These are phyloP conservation scores for Idaea aversata DNA, from an alignment of 2,888 invertebrate species.

Conservation along the genomic window DNA sequence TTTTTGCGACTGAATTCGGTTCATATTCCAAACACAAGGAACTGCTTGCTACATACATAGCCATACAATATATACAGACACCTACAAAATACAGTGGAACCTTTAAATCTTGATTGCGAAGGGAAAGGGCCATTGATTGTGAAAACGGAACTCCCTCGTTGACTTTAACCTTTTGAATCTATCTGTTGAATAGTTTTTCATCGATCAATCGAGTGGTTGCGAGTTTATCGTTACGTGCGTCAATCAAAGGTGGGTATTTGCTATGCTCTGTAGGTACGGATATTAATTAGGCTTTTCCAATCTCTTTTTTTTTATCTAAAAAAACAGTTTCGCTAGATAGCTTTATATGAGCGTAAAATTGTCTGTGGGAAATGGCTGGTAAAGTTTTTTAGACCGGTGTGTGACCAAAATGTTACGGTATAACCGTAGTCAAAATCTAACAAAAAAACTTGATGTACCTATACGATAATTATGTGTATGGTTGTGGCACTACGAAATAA, in stretches of 20 bases:
- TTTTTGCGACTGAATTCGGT: no score
- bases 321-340: no score
- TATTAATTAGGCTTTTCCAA: no score
- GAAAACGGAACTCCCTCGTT: neutral
- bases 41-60: neutral
- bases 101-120: neutral
- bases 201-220: neutral
- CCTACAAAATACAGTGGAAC: neutral
- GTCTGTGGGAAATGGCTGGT: no score
- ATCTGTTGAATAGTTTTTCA: neutral
- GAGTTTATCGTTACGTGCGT: neutral
- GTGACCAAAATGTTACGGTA: no score
- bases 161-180: neutral
- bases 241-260: neutral
- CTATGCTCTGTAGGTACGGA: neutral
- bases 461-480: no score
- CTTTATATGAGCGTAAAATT: no score
- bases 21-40: neutral
- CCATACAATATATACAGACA: neutral
- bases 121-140: neutral
- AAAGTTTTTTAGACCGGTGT: no score
- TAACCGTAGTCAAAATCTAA: no score
- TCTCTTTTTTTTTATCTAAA: no score
- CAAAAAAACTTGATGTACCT: no score
- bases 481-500: no score